Base-by-base conservation (phyloP, 1,140 invertebrate species). In the Musca vetustissima region DNA sequence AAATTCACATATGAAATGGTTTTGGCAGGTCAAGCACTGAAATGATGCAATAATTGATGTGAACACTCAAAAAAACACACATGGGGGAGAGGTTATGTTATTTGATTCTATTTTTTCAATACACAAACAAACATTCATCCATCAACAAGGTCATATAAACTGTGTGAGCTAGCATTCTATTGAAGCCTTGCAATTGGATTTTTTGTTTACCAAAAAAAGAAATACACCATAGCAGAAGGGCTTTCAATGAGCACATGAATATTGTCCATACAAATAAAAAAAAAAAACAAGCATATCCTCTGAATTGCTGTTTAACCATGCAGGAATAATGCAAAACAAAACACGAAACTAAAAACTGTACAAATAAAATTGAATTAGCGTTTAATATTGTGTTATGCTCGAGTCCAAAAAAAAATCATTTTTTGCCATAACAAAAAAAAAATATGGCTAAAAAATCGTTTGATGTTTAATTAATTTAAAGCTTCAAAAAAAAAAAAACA, bases 381-480 rank as follows among this genome's bases (percentile, higher is more conserved):
- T 66, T 66, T 52, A 52, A 66, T 52, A 52, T 61, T 36, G 25
- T 61, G 19, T 43, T 43, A 43, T 43, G 36, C 36, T 43, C 6
- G 6, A 43, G 13, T 43, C 11, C 36, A 21, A 66, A 66, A 52
- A 21, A 49, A 43, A 49, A 43, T 15, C 21, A 47, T 22, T 2
- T 28, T 28, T 28, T 32, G 28, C 28, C 11, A 61, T 11, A 61
- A 43, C 7, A 61, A 43, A 61, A 8, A 43, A 43, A 43, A 8
- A 13, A 13, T 4, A 4, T 4, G 36, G 36, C n/a, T n/a, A n/a
- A n/a, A n/a, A 43, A 61, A 61, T 21, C 57, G 57, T 61, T 61
- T 61, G 57, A 61, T 43, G 57, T 61, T 61, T 61, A 61, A 61
- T 61, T 61, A 61, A 61, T 61, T 61, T 43, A 43, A 61, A 61